phyloP scores from a whole-genome alignment of 2,888 invertebrate genomes.

The Ptilodon capucinus region DNA sequence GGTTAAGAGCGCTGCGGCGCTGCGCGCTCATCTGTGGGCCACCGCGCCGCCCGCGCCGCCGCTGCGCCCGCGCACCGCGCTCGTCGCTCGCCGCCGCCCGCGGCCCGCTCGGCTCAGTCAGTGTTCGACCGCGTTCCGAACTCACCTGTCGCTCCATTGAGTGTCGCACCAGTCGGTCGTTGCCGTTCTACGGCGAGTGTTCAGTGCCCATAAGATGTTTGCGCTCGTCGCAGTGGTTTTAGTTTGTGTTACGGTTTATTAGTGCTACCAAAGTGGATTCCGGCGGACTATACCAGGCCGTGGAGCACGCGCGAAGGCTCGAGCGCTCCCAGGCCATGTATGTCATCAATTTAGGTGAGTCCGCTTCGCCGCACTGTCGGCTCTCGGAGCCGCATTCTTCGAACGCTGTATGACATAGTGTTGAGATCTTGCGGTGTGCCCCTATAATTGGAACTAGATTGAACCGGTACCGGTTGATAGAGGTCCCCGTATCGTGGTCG shows the following conservation, averaged over 20 bases:
- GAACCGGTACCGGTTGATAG: constrained; percentile 63
- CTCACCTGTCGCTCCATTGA: constrained; percentile 53
- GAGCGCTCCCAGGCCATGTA: constrained; percentile 82
- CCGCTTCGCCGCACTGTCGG: constrained; percentile 53
- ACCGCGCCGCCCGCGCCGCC: constrained; percentile 23
- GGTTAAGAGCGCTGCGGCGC: constrained; percentile 26
- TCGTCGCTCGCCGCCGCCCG: constrained; percentile 32
- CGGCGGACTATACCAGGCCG: constrained; percentile 77
- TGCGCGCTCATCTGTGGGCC: constrained; percentile 23
- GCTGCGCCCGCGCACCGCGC: constrained; percentile 22
- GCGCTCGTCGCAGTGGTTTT: constrained; percentile 69
- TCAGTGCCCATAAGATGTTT: constrained; percentile 69
- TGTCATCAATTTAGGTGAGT: constrained; percentile 83
- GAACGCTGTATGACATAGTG: constrained; percentile 43
- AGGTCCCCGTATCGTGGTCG: constrained; percentile 33
- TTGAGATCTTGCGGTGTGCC: constrained; percentile 38
- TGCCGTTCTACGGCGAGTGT: constrained; percentile 61
- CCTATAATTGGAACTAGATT: constrained; percentile 69
- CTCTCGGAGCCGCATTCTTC: constrained; percentile 58
- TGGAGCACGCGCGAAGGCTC: constrained; percentile 78
- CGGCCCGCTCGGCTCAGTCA: constrained; percentile 40
- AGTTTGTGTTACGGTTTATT: constrained; percentile 67
- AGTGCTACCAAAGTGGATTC: constrained; percentile 79
- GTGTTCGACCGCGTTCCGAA: constrained; percentile 68
- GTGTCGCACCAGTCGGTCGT: constrained; percentile 46